phyloP scores from a whole-genome alignment of 2,888 invertebrate genomes.

The Autographa gamma region DNA sequence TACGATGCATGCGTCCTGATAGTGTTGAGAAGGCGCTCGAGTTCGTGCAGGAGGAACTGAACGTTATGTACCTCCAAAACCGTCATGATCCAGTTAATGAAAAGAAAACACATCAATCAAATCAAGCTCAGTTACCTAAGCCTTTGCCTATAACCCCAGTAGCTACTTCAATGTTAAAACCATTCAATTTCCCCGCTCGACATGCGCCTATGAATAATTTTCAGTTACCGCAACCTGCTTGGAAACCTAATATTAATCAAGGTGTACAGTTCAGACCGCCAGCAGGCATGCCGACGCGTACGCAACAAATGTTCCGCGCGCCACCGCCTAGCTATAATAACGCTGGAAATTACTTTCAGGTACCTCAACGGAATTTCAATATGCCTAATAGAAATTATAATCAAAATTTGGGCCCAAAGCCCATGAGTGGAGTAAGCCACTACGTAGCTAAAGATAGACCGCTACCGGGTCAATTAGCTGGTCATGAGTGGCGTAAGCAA shows the following conservation, averaged over 20 bases:
- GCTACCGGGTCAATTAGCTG: not conserved
- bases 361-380: no score
- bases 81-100: no score
- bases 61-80: no score
- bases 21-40: constrained; percentile 6
- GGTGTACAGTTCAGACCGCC: not conserved
- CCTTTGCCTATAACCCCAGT: no score
- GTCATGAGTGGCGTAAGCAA: constrained; percentile 3
- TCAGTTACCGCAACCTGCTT: not conserved
- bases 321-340: constrained; percentile 7
- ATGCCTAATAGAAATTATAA: no score
- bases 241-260: not conserved
- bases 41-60: constrained; percentile 5
- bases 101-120: no score
- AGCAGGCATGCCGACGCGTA: not conserved
- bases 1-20: no score
- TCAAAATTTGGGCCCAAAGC: not conserved
- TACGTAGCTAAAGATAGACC: not conserved
- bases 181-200: no score
- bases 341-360: no score
- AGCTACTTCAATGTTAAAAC: no score
- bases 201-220: not conserved
- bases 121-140: no score
- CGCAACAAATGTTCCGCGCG: constrained; percentile 11
- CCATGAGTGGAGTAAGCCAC: constrained; percentile 9